These are phyloP conservation scores for Drosophila merina DNA, from an alignment of 2,888 invertebrate species.

Conservation along the genomic window DNA sequence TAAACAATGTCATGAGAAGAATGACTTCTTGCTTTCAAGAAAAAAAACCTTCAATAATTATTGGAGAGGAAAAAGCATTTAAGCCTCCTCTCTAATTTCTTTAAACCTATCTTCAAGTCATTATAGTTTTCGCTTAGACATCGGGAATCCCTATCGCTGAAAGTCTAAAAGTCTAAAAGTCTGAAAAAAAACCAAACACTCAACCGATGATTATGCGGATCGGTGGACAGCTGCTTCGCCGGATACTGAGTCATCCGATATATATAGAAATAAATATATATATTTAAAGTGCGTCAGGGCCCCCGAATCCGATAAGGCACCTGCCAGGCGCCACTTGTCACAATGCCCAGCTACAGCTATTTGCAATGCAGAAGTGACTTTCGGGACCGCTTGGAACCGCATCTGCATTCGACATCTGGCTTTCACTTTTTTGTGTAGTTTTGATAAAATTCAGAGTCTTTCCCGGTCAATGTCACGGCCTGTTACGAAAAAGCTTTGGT, in stretches of 20 bases:
- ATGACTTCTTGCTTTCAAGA: too few species aligned
- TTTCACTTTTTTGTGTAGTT: not conserved
- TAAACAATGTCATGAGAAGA: too few species aligned
- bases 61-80: too few species aligned
- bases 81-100: too few species aligned
- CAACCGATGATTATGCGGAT: not conserved
- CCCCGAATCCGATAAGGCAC: not conserved
- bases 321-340: slow-evolving; percentile 2
- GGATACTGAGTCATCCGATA: slow-evolving; percentile 14
- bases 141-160: not conserved
- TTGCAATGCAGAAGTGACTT: too few species aligned
- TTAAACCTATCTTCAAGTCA: too few species aligned
- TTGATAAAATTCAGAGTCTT: not conserved
- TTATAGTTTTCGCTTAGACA: too few species aligned
- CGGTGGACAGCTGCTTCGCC: slow-evolving; percentile 1
- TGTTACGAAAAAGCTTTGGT: not conserved
- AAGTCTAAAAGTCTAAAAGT: not conserved
- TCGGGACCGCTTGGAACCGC: not conserved
- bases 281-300: not conserved
- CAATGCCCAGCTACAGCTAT: not conserved
- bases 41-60: too few species aligned
- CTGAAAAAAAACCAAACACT: not conserved
- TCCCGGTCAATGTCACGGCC: not conserved
- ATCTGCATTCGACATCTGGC: not conserved
- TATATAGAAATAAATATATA: not conserved